phyloP scores from a whole-genome alignment of 2,113 vertebrate species.

The Gambusia holbrooki region DNA sequence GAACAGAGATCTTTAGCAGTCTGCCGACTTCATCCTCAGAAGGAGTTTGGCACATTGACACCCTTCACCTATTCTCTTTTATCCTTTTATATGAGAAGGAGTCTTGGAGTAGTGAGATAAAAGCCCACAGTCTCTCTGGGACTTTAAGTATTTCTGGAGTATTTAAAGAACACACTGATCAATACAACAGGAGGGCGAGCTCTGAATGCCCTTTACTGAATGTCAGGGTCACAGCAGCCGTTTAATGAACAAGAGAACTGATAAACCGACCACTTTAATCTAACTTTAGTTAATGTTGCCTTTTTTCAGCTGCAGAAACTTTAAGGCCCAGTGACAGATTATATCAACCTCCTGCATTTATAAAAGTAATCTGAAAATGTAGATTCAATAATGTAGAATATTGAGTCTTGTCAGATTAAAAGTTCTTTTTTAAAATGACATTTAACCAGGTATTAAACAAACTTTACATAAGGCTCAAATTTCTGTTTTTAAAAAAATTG shows the following conservation, averaged over 20 bases:
- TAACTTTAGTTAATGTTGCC: too few species aligned
- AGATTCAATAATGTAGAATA: too few species aligned
- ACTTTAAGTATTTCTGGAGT: background rate
- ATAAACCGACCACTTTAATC: background rate
- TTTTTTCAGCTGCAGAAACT: too few species aligned
- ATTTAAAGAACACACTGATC: background rate
- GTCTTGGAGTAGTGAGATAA: background rate
- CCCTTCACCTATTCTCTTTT: background rate
- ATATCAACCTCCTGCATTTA: too few species aligned
- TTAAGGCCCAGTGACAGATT: too few species aligned
- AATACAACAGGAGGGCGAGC: background rate
- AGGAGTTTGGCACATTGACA: conserved; percentile 10
- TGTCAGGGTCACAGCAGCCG: background rate
- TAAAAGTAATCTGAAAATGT: too few species aligned
- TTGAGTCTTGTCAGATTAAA: too few species aligned
- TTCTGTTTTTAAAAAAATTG: too few species aligned
- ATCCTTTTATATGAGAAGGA: background rate
- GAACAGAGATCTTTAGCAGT: conserved; percentile 3
- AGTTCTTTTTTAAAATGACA: too few species aligned
- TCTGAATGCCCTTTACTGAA: background rate
- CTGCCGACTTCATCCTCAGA: conserved; percentile 5
- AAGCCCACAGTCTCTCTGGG: background rate
- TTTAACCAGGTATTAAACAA: too few species aligned
- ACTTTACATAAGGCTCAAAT: too few species aligned
- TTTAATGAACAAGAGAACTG: background rate